Base-by-base conservation (phyloP, 2,888 invertebrate species). In the Toxonevra muliebris region DNA sequence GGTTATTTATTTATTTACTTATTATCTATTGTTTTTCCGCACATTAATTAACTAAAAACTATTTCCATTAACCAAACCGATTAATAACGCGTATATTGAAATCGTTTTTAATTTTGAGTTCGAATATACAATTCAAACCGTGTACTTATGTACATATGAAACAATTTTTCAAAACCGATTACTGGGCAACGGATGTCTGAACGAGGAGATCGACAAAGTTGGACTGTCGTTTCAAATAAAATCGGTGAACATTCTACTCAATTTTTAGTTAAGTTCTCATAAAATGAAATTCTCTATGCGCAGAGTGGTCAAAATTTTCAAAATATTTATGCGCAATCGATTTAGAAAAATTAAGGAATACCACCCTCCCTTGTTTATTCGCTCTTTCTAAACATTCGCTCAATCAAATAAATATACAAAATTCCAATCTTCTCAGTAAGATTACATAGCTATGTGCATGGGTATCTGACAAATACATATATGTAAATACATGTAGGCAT, bases 121-220 rank as follows among this genome's bases (percentile, higher is more conserved):
- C 17, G 9, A 10, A 30, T 30, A 48, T 30, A 19, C 8, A 42
- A 41, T 19, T 13, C 4, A 19, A 19, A 15, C 2, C 20, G 3
- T 13, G 8, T 8, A 13, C 60, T 48, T 13, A 30, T 58, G 41
- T 58, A 42, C 3, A 19, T 10, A 11, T 9, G 20, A 9, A 64
- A 42, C 1, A 30, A 61, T 15, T 63, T 45, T 63, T 17, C 13
- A 54, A 20, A 5, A 15, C 42, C 55, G 55, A 20, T 53, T 67
- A 68, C 59, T 30, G 82, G 82, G 79, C 82, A 79, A 80, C 81
- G 82, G 82, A 77, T 52, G 79, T 81, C 82, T 77, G 74, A 75
- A 76, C 79, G 77, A 78, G 77, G 75, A 84, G 79, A 82, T 82
- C 79, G 84, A 76, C 81, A 78, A 80, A 80, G 76, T 79, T 77